Base-by-base conservation (phyloP, 2,888 invertebrate species). In the Crematogaster levior region DNA sequence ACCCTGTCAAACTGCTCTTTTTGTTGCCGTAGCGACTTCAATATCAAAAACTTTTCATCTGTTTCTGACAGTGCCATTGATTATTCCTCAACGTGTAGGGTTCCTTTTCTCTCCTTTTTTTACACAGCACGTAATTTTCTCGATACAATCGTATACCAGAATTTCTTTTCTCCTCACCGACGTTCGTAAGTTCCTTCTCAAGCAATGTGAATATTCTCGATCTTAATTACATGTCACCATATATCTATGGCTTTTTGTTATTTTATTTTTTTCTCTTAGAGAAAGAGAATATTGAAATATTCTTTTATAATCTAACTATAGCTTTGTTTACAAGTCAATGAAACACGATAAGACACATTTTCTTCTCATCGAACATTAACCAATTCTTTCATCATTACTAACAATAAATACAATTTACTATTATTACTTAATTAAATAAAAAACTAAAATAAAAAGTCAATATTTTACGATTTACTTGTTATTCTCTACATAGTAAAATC, bases 1-100 rank as follows among this genome's bases (percentile, higher is more conserved):
- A 75, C 82, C 58, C 73, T 74, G 77, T 56, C 72, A 63, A 83
- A 83, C 65, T 75, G 70, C 87, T 84, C 74, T 77, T 87, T 85
- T 81, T 85, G 84, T 84, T 70, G 73, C 77, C 72, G 46, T 65
- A 74, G 81, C 85, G 82, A 88, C 82, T 88, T 81, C 65, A 74
- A 81, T 83, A 84, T 87, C 83, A 86, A 86, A 88, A 86, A 82
- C 81, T 86, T 88, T 84, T 84, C 88, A 81, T 88, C 83, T 82
- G 77, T 53, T 74, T 65, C 74, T 82, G 84, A 84, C 87, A 86
- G 80, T 68, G 51, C 75, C 81, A 77, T 84, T 83, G 86, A 88
- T 82, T 75, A 63, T 74, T 60, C 48, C n/a, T 65, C 68, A 7
- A 51, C 46, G 40, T 58, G 43, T 48, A n/a, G 56, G 56, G 21